phyloP scores from a whole-genome alignment of 2,113 vertebrate genomes.

The Sander lucioperca region DNA sequence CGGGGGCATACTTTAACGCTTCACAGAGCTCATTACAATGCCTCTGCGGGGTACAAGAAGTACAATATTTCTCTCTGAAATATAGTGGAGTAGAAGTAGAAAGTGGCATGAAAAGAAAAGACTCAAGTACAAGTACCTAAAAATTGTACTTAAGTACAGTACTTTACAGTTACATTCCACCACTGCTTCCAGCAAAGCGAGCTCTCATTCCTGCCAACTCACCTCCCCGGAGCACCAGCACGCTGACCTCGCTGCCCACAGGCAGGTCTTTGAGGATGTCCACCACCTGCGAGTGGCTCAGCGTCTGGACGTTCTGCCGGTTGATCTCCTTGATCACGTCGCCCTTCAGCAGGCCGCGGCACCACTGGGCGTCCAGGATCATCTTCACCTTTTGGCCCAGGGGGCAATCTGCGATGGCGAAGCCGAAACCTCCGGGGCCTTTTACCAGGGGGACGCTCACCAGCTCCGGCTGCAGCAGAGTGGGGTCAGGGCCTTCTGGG shows the following conservation, averaged over 20 bases:
- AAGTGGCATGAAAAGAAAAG: no score
- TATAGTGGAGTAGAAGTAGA: no score
- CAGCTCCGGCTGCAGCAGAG: conserved; percentile 92
- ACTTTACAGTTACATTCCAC: no score
- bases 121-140: no score
- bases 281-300: conserved; percentile 96
- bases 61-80: no score
- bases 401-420: conserved; percentile 96
- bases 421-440: conserved; percentile 96
- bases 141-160: no score
- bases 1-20: conserved; percentile 47
- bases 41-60: conserved; percentile 32
- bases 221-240: conserved; percentile 97
- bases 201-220: conserved; percentile 36
- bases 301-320: conserved; percentile 93
- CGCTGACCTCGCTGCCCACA: conserved; percentile 92
- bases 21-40: conserved; percentile 65
- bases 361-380: conserved; percentile 99
- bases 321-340: conserved; percentile 98
- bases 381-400: conserved; percentile 98
- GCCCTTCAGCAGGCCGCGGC: conserved; percentile 95
- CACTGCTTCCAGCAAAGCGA: no score
- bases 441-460: conserved; percentile 94
- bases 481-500: conserved; percentile 86
- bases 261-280: conserved; percentile 98